Percentiles rank a stretch among this genome's conserved stretches.
Evolutionary conservation across 2,888 invertebrate species (phyloP).

Genomic region (Sphaerophoria rueppellii): DNA sequence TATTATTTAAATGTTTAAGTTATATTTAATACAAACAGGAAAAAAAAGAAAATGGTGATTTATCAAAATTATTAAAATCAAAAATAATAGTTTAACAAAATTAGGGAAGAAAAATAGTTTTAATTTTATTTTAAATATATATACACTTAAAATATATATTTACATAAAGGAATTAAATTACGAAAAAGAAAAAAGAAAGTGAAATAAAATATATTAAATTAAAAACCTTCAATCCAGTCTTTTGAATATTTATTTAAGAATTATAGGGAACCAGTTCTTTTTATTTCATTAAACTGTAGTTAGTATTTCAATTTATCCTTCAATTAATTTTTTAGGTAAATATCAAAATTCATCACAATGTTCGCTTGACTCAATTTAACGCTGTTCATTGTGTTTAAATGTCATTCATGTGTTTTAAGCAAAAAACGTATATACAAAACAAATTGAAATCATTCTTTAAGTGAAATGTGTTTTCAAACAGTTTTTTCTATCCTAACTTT

Average conservation of each 20-base stretch:
- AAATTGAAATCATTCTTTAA: constrained; percentile 41
- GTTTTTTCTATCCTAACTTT: constrained; percentile 29
- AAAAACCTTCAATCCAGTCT: constrained; percentile 66
- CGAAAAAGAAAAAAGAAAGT: constrained; percentile 45
- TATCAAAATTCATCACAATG: constrained; percentile 55
- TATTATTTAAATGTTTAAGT: constrained; percentile 64
- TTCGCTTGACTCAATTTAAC: constrained; percentile 53
- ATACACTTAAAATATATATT: constrained; percentile 72
- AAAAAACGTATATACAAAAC: constrained; percentile 7
- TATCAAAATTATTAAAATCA: constrained; percentile 55
- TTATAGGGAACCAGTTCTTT: constrained; percentile 65
- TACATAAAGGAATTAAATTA: constrained; percentile 73
- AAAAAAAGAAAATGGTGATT: constrained; percentile 51
- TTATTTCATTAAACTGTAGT: constrained; percentile 56
- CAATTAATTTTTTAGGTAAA: constrained; percentile 53
- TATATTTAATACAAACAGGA: constrained; percentile 22
- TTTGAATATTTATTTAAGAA: constrained; percentile 33
- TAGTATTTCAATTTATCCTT: constrained; percentile 19
- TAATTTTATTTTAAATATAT: constrained; percentile 69
- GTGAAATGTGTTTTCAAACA: constrained; percentile 41
- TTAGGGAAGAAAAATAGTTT: constrained; percentile 72
- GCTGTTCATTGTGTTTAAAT: constrained; percentile 54
- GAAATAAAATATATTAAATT: constrained; percentile 71
- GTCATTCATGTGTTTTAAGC: constrained; percentile 51
- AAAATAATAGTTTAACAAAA: constrained; percentile 41